Conservation (phyloP, 2,888 invertebrate genomes). For the Sinodicranocentrus sp. region DNA sequence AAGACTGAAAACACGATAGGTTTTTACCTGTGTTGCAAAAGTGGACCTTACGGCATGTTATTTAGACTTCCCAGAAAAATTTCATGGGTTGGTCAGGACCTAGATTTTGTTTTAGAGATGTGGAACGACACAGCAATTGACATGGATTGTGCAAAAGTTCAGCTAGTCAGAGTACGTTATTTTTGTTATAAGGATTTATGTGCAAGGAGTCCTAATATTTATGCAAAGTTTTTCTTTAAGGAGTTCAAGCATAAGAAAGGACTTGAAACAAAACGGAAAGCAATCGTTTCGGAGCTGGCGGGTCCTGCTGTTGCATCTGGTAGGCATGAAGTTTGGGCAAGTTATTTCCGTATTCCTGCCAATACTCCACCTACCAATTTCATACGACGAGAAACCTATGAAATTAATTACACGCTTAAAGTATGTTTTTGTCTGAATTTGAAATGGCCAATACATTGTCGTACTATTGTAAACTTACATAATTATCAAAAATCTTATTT, state of each 20-base stretch:
- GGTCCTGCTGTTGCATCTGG: constrained; percentile 49
- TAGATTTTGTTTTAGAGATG: constrained; percentile 56
- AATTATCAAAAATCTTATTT: background rate
- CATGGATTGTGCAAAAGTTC: constrained; percentile 51
- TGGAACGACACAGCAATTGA: constrained; percentile 50
- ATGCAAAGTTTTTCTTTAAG: constrained; percentile 29
- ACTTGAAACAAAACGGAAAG: constrained; percentile 43
- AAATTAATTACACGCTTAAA: constrained; percentile 61
- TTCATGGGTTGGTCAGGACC: constrained; percentile 39
- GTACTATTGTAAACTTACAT: background rate
- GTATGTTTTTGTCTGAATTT: no score
- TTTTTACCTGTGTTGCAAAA: constrained; percentile 51
- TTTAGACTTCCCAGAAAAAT: constrained; percentile 50
- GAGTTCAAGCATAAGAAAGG: constrained; percentile 63
- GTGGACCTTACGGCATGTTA: constrained; percentile 53
- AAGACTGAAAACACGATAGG: constrained; percentile 48
- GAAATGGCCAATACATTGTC: no score
- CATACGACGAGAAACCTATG: constrained; percentile 44
- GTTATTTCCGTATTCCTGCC: constrained; percentile 50
- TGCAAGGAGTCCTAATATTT: background rate
- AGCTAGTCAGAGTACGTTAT: constrained; percentile 51
- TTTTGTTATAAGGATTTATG: background rate
- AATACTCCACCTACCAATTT: constrained; percentile 58
- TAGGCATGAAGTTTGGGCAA: constrained; percentile 54
- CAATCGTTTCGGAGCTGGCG: constrained; percentile 46